Conservation (phyloP, 2,888 invertebrate species). For the Lepas anatifera region DNA sequence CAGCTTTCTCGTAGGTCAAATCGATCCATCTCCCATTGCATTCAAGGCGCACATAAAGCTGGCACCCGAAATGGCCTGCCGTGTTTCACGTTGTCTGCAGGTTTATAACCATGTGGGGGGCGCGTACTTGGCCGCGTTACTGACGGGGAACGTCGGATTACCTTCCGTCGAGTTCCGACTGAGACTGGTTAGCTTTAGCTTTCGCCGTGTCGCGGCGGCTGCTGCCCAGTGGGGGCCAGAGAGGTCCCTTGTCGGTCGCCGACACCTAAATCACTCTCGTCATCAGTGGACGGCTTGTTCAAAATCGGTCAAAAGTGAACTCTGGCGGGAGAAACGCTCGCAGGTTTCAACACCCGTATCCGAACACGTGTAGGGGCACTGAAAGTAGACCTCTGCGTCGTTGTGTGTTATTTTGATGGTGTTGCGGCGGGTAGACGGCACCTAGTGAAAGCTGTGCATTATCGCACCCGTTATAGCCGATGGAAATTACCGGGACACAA, state of each 20-base stretch:
- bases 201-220: neutral
- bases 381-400: neutral
- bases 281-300: neutral
- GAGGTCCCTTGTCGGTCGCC: neutral
- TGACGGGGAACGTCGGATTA: neutral
- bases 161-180: neutral
- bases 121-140: neutral
- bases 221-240: neutral
- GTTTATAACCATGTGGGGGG: neutral
- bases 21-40: neutral
- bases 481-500: neutral
- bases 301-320: neutral
- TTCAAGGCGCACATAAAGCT: neutral
- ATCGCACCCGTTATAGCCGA: neutral
- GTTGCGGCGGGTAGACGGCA: neutral
- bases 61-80: neutral
- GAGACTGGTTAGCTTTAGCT: neutral
- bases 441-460: neutral
- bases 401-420: neutral
- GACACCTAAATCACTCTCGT: neutral
- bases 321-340: neutral
- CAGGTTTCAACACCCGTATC: neutral
- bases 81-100: neutral
- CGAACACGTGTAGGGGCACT: neutral
- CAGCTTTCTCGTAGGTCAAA: conserved; percentile 4